Percentiles rank a stretch among this genome's conserved stretches.
These are phyloP conservation scores for Nasonovia ribisnigri DNA, from an alignment of 2,888 invertebrate genomes.

Conservation along the genomic window DNA sequence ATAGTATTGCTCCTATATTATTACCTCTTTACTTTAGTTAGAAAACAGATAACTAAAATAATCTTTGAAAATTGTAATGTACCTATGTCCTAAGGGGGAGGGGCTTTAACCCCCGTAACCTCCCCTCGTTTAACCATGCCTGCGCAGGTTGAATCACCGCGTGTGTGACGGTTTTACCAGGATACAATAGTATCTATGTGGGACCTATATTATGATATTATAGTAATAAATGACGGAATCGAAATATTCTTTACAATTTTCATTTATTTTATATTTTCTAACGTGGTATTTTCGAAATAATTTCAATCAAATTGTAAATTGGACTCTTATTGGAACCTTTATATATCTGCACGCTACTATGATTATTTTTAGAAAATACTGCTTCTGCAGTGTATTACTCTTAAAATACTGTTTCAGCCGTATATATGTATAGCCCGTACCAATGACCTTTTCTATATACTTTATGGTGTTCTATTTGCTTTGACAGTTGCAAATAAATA, in stretches of 20 bases:
- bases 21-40: too few relatives aligned
- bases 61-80: too few relatives aligned
- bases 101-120: too few relatives aligned
- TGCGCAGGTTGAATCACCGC: not conserved
- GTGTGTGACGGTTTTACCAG: not conserved
- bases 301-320: conserved; percentile 38
- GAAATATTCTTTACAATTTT: conserved; percentile 17
- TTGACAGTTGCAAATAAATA: not conserved
- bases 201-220: not conserved
- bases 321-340: conserved; percentile 19
- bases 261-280: not conserved
- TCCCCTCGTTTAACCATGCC: too few relatives aligned
- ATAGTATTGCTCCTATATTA: too few relatives aligned
- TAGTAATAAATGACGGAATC: not conserved
- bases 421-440: not conserved
- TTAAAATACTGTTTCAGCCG: not conserved
- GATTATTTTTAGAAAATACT: not conserved
- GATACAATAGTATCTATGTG: not conserved
- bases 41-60: too few relatives aligned
- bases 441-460: not conserved
- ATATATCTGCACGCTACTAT: not conserved
- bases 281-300: conserved; percentile 11
- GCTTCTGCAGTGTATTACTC: not conserved
- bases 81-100: too few relatives aligned
- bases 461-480: conserved; percentile 1